Percentiles rank a stretch among this genome's conserved stretches.
Conservation (phyloP, 2,888 invertebrate species). For the Tachystola acroxantha region DNA sequence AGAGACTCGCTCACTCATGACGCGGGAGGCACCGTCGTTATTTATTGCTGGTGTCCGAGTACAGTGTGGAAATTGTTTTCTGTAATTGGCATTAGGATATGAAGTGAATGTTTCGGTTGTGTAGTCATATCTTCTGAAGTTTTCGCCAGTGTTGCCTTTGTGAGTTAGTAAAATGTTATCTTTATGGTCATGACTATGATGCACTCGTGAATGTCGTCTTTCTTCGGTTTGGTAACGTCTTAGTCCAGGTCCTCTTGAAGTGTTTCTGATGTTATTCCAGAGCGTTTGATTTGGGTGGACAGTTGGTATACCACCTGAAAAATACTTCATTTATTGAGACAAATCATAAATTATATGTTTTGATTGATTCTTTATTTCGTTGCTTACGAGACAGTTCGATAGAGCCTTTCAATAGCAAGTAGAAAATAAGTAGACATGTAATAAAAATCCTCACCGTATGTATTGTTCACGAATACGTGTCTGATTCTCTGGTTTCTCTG, state of each 20-base stretch:
- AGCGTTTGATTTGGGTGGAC: constrained; percentile 19
- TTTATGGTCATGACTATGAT: constrained; percentile 36
- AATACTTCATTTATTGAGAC: no score
- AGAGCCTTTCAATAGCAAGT: no score
- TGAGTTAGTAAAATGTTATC: constrained; percentile 20
- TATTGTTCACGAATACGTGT: constrained; percentile 32
- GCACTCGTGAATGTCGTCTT: constrained; percentile 43
- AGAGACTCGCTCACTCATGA: constrained; percentile 9
- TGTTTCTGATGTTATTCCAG: constrained; percentile 27
- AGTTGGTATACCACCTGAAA: constrained; percentile 38
- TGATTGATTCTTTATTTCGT: no score
- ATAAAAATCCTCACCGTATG: constrained; percentile 34
- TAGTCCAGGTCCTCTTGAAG: constrained; percentile 24
- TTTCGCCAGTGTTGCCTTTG: constrained; percentile 22
- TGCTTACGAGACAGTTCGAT: no score
- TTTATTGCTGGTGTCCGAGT: constrained; percentile 28
- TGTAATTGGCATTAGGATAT: constrained; percentile 22
- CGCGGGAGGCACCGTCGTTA: constrained; percentile 1
- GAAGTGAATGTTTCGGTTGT: constrained; percentile 20
- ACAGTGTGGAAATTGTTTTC: constrained; percentile 32
- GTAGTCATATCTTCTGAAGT: constrained; percentile 33
- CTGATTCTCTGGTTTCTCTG: constrained; percentile 44
- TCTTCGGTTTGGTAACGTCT: constrained; percentile 35
- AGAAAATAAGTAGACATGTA: no score
- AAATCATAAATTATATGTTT: no score